Evolutionary conservation across 2,888 invertebrate genomes (phyloP).

Genomic region (Clepsis dumicolana): DNA sequence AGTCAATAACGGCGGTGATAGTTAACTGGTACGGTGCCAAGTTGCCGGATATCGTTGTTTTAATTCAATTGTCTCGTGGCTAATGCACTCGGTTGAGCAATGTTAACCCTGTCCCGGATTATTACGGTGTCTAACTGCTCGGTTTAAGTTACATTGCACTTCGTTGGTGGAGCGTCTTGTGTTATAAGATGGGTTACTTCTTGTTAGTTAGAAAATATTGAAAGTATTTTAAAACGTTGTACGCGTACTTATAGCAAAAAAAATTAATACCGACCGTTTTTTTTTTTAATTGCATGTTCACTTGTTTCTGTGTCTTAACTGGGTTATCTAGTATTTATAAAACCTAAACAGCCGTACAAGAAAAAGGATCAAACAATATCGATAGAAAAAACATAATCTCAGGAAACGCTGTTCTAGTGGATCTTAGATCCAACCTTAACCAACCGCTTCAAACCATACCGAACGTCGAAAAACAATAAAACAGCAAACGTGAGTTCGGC

Average conservation of each 20-base stretch:
- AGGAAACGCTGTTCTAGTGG: background rate
- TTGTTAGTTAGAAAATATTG: background rate
- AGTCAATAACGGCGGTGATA: constrained; percentile 66
- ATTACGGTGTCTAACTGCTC: constrained; percentile 52
- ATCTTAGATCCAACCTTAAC: background rate
- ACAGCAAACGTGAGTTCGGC: constrained; percentile 27
- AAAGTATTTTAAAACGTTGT: too few species aligned
- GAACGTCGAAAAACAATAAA: constrained; percentile 36
- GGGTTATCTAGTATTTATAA: too few species aligned
- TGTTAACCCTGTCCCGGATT: constrained; percentile 58
- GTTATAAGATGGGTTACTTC: constrained; percentile 19
- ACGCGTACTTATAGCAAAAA: too few species aligned
- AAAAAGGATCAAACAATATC: too few species aligned
- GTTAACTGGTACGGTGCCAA: constrained; percentile 80
- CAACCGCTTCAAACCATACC: background rate
- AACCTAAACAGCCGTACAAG: too few species aligned
- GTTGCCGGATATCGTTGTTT: constrained; percentile 71
- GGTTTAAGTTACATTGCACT: constrained; percentile 37
- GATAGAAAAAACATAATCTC: background rate
- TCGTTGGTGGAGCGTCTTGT: constrained; percentile 19
- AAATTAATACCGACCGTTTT: too few species aligned
- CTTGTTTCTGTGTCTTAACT: too few species aligned
- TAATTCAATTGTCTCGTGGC: constrained; percentile 73
- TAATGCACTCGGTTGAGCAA: constrained; percentile 67
- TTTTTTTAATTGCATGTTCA: too few species aligned